These are phyloP conservation scores for Ochlodes sylvanus DNA, from an alignment of 2,888 invertebrate species.

Conservation along the genomic window DNA sequence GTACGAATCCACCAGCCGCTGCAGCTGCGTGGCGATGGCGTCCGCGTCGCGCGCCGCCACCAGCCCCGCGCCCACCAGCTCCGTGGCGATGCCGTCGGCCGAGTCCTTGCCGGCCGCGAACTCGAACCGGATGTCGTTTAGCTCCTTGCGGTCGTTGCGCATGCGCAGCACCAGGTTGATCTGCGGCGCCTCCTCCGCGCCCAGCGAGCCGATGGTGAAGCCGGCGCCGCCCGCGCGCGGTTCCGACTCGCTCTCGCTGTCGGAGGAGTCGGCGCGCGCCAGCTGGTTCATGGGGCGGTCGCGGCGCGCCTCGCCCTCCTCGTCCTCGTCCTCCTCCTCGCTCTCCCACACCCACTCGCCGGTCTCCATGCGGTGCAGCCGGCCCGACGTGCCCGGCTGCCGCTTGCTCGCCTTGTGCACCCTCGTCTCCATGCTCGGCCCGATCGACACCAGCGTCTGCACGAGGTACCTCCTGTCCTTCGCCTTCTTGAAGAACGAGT, in stretches of 20 bases:
- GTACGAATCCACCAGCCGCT: slow-evolving; percentile 91
- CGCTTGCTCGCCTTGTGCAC: slow-evolving; percentile 94
- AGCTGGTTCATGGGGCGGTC: slow-evolving; percentile 87
- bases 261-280: slow-evolving; percentile 85
- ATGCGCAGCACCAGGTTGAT: slow-evolving; percentile 95
- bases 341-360: slow-evolving; percentile 99
- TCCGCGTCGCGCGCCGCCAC: slow-evolving; percentile 96
- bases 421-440: slow-evolving; percentile 95
- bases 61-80: slow-evolving; percentile 97
- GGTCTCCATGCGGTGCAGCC: slow-evolving; percentile 96
- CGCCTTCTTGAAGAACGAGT: slow-evolving; percentile 99
- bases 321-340: slow-evolving; percentile 92
- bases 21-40: slow-evolving; percentile 96
- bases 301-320: slow-evolving; percentile 80
- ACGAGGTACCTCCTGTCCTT: slow-evolving; percentile 96
- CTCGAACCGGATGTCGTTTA: slow-evolving; percentile 99
- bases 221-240: slow-evolving; percentile 51
- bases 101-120: slow-evolving; percentile 97
- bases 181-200: slow-evolving; percentile 77
- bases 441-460: slow-evolving; percentile 93
- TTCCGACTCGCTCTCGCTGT: slow-evolving; percentile 81
- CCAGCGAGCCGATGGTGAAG: slow-evolving; percentile 69
- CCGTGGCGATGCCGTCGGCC: slow-evolving; percentile 98
- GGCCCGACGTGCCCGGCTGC: slow-evolving; percentile 94
- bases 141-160: slow-evolving; percentile 95